Percentiles rank a stretch among this genome's conserved stretches.
phyloP scores from a whole-genome alignment of 2,113 vertebrate genomes.

The Shinisaurus crocodilurus region DNA sequence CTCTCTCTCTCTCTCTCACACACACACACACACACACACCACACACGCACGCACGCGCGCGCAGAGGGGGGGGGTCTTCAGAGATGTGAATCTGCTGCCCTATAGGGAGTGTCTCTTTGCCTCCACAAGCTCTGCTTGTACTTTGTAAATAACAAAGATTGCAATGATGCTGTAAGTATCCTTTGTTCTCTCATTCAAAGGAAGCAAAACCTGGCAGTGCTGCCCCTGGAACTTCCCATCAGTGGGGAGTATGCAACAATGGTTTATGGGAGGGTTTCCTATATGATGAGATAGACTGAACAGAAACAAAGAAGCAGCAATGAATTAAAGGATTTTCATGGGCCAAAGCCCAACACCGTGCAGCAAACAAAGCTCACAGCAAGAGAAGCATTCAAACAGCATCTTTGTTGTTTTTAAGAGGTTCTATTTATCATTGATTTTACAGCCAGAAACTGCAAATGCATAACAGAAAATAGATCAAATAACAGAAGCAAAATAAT shows the following conservation, averaged over 20 bases:
- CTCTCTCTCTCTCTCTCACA: no score
- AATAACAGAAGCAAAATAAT: not conserved
- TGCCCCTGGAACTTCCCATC: not conserved
- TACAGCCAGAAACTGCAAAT: constrained; percentile 1
- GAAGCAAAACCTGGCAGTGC: not conserved
- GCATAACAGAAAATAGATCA: not conserved
- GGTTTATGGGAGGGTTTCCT: not conserved
- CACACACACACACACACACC: no score
- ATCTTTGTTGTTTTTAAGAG: constrained; percentile 5
- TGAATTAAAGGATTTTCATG: not conserved
- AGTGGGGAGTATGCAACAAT: no score
- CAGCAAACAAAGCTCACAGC: constrained; percentile 9
- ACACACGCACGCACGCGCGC: no score
- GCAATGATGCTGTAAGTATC: not conserved
- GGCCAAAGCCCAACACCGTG: not conserved
- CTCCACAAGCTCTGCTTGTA: not conserved
- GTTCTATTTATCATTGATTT: not conserved
- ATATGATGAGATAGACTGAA: not conserved
- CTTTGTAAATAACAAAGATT: not conserved
- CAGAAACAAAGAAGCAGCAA: not conserved
- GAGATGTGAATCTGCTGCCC: not conserved
- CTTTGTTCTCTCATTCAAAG: not conserved
- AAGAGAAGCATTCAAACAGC: not conserved
- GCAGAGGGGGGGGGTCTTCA: not conserved
- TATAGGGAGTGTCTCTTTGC: not conserved